These are phyloP conservation scores for Mnemiopsis leidyi DNA, from an alignment of 37 sponge, comb jelly and placozoan species.

Conservation along the genomic window DNA sequence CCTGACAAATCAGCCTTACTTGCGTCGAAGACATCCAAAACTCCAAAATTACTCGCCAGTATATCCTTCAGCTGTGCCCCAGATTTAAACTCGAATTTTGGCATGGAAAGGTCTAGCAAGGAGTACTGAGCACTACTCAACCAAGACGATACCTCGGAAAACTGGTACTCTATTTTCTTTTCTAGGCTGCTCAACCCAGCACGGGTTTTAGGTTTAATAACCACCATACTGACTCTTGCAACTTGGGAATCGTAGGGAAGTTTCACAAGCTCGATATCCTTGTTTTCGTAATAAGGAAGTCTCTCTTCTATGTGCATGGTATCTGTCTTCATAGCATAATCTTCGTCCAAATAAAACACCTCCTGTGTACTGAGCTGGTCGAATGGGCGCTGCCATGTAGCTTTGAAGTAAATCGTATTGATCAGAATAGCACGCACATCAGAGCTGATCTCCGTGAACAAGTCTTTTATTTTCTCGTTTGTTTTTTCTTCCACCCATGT, in stretches of 20 bases:
- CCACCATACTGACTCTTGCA: background rate
- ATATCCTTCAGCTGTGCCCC: background rate
- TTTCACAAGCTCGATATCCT: conserved; percentile 19
- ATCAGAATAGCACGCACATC: background rate
- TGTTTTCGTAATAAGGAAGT: conserved; percentile 4
- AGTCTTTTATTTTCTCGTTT: conserved; percentile 44
- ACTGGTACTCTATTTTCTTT: conserved; percentile 14
- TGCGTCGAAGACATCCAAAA: conserved; percentile 22
- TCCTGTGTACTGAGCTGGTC: background rate
- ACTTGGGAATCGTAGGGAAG: background rate
- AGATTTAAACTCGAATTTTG: conserved; percentile 46
- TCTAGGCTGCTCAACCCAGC: background rate
- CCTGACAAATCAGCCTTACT: conserved; percentile 53
- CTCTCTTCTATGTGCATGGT: conserved; percentile 43
- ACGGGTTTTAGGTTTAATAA: conserved; percentile 25
- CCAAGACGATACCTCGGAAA: conserved; percentile 15
- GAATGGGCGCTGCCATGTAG: conserved; percentile 11
- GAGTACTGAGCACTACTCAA: background rate
- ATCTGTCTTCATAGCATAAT: background rate
- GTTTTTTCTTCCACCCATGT: conserved; percentile 57
- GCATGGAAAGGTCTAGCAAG: conserved; percentile 21
- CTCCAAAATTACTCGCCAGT: background rate
- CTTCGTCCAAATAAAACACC: conserved; percentile 4
- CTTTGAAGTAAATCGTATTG: conserved; percentile 64
- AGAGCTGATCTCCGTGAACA: background rate